These are phyloP conservation scores for Rhimphoctona megacephalus DNA, from an alignment of 2,888 invertebrate species.

Conservation along the genomic window DNA sequence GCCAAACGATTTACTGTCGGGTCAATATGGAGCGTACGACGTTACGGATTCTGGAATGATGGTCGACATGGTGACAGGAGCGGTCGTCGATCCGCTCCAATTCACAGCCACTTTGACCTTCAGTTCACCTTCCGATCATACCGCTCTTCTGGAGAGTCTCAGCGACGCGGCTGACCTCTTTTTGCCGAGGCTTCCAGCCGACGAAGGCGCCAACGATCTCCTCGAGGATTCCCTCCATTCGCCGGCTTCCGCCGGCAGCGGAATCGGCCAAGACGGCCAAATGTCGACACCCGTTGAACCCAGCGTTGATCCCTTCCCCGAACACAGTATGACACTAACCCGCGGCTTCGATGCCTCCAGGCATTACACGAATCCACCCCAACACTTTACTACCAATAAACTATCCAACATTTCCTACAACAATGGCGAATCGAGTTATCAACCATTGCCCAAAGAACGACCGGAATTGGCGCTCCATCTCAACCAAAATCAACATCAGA, in stretches of 20 bases:
- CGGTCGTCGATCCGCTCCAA: constrained; percentile 92
- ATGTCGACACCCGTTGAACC: constrained; percentile 89
- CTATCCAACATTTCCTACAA: constrained; percentile 77
- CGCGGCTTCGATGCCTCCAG: constrained; percentile 75
- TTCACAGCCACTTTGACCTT: constrained; percentile 94
- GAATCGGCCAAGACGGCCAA: constrained; percentile 81
- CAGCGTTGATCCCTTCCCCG: constrained; percentile 90
- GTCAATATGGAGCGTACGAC: constrained; percentile 88
- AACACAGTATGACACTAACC: constrained; percentile 87
- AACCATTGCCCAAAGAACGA: constrained; percentile 87
- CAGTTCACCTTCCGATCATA: constrained; percentile 91
- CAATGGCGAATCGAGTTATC: constrained; percentile 86
- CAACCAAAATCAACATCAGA: constrained; percentile 86
- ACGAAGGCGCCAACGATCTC: constrained; percentile 88
- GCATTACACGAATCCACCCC: constrained; percentile 80
- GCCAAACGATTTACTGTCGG: constrained; percentile 87
- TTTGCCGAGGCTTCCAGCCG: constrained; percentile 89
- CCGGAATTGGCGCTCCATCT: constrained; percentile 87
- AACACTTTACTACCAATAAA: constrained; percentile 80
- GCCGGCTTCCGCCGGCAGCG: constrained; percentile 86
- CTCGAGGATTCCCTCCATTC: constrained; percentile 90
- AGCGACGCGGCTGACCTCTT: constrained; percentile 93
- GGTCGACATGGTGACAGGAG: constrained; percentile 92
- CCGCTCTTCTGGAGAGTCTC: constrained; percentile 90
- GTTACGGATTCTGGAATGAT: constrained; percentile 90